phyloP scores from a whole-genome alignment of 2,888 invertebrate genomes.

The Morpho achilles region DNA sequence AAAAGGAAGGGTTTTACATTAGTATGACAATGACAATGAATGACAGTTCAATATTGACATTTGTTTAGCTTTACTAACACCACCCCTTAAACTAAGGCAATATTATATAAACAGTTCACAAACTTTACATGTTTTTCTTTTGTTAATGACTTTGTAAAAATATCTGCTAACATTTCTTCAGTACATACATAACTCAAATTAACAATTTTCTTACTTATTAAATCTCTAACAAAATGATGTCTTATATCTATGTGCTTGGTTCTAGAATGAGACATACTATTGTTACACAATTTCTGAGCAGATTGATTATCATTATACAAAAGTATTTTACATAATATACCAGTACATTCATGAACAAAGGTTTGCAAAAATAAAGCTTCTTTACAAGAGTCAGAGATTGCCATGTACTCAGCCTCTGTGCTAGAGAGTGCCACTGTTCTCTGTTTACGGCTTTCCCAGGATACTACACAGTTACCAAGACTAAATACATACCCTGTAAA shows the following conservation, averaged over 20 bases:
- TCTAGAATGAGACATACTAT: slow-evolving; percentile 16
- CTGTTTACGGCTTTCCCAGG: slow-evolving; percentile 21
- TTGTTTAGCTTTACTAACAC: no score
- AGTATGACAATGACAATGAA: no score
- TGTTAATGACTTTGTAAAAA: background rate
- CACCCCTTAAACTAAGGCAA: no score
- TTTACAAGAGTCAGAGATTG: slow-evolving; percentile 22
- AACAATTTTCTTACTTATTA: background rate
- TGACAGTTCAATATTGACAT: no score
- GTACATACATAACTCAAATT: background rate
- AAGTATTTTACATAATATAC: slow-evolving; percentile 8
- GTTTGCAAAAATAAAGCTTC: slow-evolving; percentile 24
- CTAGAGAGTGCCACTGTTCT: slow-evolving; percentile 17
- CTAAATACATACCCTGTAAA: slow-evolving; percentile 19
- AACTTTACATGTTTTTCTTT: background rate
- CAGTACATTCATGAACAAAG: slow-evolving; percentile 20
- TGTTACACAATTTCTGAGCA: slow-evolving; percentile 22
- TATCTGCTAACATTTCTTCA: background rate
- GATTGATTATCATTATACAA: slow-evolving; percentile 25
- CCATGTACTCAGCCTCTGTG: background rate
- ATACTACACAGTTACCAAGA: slow-evolving; percentile 14
- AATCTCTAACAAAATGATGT: slow-evolving; percentile 17
- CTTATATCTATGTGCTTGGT: slow-evolving; percentile 25
- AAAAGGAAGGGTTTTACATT: no score
- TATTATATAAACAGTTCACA: no score